phyloP scores from a whole-genome alignment of 2,797 vertebrate genomes.

The Takifugu ocellatus region DNA sequence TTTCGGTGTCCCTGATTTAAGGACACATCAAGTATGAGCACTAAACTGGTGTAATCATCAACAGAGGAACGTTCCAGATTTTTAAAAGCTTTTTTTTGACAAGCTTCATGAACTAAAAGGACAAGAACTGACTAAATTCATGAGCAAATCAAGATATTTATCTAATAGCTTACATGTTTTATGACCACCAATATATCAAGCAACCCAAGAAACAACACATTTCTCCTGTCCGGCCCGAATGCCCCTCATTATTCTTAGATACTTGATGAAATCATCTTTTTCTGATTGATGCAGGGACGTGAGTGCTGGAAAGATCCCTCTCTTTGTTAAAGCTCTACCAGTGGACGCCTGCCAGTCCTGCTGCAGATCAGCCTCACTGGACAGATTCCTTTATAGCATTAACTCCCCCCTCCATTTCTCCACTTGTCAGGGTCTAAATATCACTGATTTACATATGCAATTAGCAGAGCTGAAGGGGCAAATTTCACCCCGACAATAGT shows the following conservation, averaged over 20 bases:
- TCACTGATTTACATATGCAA: conserved; percentile 57
- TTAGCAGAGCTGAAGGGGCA: conserved; percentile 47
- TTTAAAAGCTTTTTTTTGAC: too few species aligned
- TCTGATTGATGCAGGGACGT: conserved; percentile 16
- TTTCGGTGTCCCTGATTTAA: too few species aligned
- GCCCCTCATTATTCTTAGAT: neutral
- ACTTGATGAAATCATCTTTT: conserved; percentile 26
- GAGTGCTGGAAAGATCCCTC: conserved; percentile 9
- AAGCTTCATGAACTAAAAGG: too few species aligned
- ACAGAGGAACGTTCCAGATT: too few species aligned
- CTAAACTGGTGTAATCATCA: neutral
- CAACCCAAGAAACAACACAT: neutral
- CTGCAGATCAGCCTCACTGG: conserved; percentile 38
- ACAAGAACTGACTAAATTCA: neutral
- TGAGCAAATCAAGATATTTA: neutral
- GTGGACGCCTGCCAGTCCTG: conserved; percentile 35
- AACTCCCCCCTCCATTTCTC: conserved; percentile 17
- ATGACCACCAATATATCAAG: neutral
- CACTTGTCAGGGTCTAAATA: conserved; percentile 44
- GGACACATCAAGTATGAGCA: too few species aligned
- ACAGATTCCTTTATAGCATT: conserved; percentile 39
- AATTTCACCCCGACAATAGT: conserved; percentile 53
- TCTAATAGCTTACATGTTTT: neutral
- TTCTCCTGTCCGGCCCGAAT: neutral
- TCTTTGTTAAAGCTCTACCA: conserved; percentile 9